Evolutionary conservation across 1,140 invertebrate genomes (phyloP), one percentile per base, ranked within the genome.

Genomic region (Lasaia peninsularis): DNA sequence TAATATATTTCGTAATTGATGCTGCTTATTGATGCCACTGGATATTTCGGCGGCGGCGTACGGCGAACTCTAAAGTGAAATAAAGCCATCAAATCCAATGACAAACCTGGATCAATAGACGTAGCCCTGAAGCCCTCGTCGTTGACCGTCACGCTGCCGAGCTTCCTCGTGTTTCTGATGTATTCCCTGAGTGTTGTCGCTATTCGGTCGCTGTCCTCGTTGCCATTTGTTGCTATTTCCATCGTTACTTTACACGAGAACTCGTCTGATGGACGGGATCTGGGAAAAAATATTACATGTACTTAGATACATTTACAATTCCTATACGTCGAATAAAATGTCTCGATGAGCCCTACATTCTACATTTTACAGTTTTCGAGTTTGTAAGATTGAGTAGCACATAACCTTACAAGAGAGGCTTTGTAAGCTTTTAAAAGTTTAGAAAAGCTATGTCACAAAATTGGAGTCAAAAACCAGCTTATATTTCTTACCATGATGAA

Each of bases 221-320:
- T 71, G 1, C 78, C 76, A 5, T 71, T 69, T 0, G 82, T 82
- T 12, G 78, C 69, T 21, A 90, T 80, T 50, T 90, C 88, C 44
- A 90, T 44, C 0, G 86, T 87, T 14, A 88, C 86, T 57, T 90
- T 90, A 58, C 85, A 89, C 0, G 86, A 72, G 50, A 86, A 88
- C 31, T 81, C 75, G 32, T 90, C 86, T 0, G 72, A 69, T 24
- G 73, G 50, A 0, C 79, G 68, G 0, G 86, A 86, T 56, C 88
- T 90, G 75, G 11, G 80, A 78, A 52, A 14, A 32, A 9, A 18
- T 10, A 20, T 14, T 0, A 14, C 5, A 37, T n/a, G 5, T 34
- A n/a, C 12, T 34, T 33, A 9, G 32, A 33, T 9, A 10, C 32
- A 0, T 33, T 11, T 3, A 31, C 3, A 4, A 4, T 31, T 31